A percentile compares a stretch with the other conserved stretches of the same genome.
Conservation (phyloP, 2,113 vertebrate genomes). For the Microtus oregoni region DNA sequence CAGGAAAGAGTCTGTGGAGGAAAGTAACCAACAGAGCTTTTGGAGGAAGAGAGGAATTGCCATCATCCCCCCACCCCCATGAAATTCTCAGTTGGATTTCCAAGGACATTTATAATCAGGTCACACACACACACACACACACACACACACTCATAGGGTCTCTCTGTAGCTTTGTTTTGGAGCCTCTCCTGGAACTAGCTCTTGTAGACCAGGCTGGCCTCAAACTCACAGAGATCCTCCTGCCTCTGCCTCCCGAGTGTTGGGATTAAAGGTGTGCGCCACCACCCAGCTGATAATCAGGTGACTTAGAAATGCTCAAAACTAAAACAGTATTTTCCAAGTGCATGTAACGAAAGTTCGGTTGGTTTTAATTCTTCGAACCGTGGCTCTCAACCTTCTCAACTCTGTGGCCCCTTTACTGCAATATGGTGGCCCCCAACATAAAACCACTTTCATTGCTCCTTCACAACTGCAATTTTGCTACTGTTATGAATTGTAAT, state of each 20-base stretch:
- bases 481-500: not conserved
- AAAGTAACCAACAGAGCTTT: conserved; percentile 87
- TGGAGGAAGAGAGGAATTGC: conserved; percentile 90
- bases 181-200: too few relatives aligned
- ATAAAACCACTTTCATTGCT: not conserved
- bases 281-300: conserved; percentile 83
- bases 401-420: not conserved
- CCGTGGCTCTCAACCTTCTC: not conserved
- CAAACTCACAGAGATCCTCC: too few relatives aligned
- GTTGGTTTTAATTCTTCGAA: not conserved
- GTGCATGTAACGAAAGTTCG: not conserved
- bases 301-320: conserved; percentile 72
- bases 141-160: too few relatives aligned
- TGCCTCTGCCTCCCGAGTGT: too few relatives aligned
- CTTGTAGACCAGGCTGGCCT: too few relatives aligned
- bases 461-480: not conserved
- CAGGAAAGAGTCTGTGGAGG: conserved; percentile 70
- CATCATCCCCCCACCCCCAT: conserved; percentile 81
- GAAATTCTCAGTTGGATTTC: conserved; percentile 88
- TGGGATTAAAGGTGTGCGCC: too few relatives aligned
- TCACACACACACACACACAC: too few relatives aligned
- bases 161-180: too few relatives aligned
- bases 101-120: conserved; percentile 87
- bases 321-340: not conserved
- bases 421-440: not conserved